Percentiles rank a stretch among this genome's conserved stretches.
These are phyloP conservation scores for Eulemur mongoz DNA, from an alignment of 2,797 vertebrate species.

Conservation along the genomic window DNA sequence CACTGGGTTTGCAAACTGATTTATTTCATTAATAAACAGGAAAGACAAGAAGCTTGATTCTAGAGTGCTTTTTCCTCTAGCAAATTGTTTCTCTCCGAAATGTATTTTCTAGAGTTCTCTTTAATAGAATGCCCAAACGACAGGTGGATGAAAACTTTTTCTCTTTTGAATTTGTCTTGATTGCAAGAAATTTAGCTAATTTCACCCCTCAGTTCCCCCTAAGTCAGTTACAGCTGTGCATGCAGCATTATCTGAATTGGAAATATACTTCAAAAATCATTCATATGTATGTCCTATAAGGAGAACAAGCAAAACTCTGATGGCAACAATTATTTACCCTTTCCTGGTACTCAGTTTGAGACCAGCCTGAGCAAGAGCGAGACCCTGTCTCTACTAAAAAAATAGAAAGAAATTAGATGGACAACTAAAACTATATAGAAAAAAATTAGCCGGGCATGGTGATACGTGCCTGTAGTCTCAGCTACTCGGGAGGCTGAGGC, in stretches of 20 bases:
- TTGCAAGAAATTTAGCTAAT: constrained; percentile 70
- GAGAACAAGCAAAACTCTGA: constrained; percentile 31
- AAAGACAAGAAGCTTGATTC: constrained; percentile 55
- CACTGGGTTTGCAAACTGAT: neutral
- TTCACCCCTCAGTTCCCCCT: constrained; percentile 50
- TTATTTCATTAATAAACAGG: constrained; percentile 54
- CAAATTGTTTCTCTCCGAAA: constrained; percentile 38
- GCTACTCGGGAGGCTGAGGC: no score
- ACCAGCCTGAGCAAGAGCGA: no score
- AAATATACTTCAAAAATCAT: constrained; percentile 60
- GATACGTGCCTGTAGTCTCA: no score
- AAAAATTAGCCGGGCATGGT: no score
- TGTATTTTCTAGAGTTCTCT: neutral
- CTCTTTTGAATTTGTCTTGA: constrained; percentile 71
- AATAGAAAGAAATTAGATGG: no score
- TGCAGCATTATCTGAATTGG: constrained; percentile 57
- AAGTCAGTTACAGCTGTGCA: constrained; percentile 61
- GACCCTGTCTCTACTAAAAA: no score
- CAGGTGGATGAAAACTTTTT: constrained; percentile 65
- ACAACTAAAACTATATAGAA: no score
- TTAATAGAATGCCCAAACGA: constrained; percentile 55
- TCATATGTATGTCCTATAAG: constrained; percentile 45
- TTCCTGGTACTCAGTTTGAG: neutral
- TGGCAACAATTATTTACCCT: neutral
- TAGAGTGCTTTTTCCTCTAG: neutral